Evolutionary conservation across 2,113 vertebrate species (phyloP).

Genomic region (Gallinago jamesoni): DNA sequence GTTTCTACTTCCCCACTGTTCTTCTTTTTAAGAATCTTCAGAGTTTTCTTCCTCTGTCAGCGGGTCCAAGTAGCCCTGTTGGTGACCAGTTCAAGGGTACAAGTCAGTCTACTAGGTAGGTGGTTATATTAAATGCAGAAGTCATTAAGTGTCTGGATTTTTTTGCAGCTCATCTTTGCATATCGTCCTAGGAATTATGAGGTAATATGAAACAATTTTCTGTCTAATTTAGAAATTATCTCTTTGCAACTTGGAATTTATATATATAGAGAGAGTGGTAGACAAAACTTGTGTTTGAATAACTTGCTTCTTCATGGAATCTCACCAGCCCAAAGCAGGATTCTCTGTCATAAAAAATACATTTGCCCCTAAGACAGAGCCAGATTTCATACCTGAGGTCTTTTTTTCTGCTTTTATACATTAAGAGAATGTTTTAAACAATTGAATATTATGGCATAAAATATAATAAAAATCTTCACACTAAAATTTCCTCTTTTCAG

Average conservation of each 20-base stretch:
- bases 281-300: neutral
- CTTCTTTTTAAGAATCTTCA: slow-evolving; percentile 58
- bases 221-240: neutral
- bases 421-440: neutral
- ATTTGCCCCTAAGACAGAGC: neutral
- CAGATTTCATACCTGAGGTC: neutral
- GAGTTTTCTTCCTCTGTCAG: slow-evolving; percentile 16
- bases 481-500: slow-evolving; percentile 14
- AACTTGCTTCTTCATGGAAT: neutral
- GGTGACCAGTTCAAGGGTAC: neutral
- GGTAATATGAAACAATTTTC: neutral
- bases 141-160: neutral
- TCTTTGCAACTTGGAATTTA: neutral
- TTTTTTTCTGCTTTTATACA: neutral
- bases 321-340: neutral
- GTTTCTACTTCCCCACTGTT: neutral
- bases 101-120: slow-evolving; percentile 11
- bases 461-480: neutral
- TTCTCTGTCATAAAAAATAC: neutral
- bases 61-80: slow-evolving; percentile 12
- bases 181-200: neutral
- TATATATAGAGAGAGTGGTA: neutral
- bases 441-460: neutral
- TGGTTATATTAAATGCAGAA: neutral
- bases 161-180: neutral